A percentile compares a stretch with the other conserved stretches of the same genome.
Evolutionary conservation across 2,797 vertebrate genomes (phyloP).

Genomic region (Sitta carolinensis): DNA sequence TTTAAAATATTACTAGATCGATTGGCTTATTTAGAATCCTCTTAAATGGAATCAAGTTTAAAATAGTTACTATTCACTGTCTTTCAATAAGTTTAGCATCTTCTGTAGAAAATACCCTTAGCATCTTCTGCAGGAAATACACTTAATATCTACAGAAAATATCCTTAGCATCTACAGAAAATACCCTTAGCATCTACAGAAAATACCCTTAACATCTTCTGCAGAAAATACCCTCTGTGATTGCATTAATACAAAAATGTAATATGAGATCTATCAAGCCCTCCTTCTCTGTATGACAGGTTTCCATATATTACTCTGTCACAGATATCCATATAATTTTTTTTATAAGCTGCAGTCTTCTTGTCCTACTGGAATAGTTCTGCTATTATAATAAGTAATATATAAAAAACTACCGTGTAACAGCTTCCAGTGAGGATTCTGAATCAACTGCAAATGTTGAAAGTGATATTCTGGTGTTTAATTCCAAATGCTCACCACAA

Average conservation of each 20-base stretch:
- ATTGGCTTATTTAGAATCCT: background rate
- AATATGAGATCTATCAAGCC: background rate
- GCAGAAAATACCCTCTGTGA: background rate
- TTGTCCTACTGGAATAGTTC: background rate
- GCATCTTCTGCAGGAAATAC: background rate
- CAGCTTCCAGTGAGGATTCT: background rate
- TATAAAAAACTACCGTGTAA: background rate
- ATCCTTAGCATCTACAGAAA: background rate
- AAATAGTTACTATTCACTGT: background rate
- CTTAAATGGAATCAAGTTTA: background rate
- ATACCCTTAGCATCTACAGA: background rate
- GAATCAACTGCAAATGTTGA: background rate
- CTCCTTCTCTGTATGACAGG: background rate
- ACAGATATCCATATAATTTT: background rate
- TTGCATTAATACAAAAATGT: background rate
- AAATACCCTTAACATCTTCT: background rate
- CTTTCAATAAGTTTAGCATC: background rate
- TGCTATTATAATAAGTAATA: background rate
- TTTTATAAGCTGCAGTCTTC: background rate
- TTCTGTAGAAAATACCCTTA: no score
- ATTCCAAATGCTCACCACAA: background rate
- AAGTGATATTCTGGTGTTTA: conserved; percentile 1
- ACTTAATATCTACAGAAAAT: background rate
- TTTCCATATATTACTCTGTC: background rate
- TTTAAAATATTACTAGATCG: background rate